Percentiles rank a stretch among this genome's conserved stretches.
These are phyloP conservation scores for Drosophila suboccidentalis DNA, from an alignment of 2,888 invertebrate species.

Conservation along the genomic window DNA sequence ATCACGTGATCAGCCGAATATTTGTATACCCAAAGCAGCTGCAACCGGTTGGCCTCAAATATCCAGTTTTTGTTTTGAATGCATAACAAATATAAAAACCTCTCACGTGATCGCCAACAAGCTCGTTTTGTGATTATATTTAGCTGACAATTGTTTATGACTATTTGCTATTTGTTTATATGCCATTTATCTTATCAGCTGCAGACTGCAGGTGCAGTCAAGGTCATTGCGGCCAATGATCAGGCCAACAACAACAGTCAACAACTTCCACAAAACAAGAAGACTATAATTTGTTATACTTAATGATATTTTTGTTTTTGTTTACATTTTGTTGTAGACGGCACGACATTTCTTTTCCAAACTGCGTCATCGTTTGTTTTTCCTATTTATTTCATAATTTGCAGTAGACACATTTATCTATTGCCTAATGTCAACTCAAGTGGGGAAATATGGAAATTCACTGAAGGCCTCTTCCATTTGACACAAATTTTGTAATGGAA, in stretches of 20 bases:
- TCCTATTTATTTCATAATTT: slow-evolving; percentile 43
- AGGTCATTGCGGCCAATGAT: slow-evolving; percentile 46
- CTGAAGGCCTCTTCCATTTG: slow-evolving; percentile 41
- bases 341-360: background rate
- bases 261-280: background rate
- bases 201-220: slow-evolving; percentile 53
- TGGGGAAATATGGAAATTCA: slow-evolving; percentile 59
- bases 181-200: slow-evolving; percentile 58
- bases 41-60: slow-evolving; percentile 39
- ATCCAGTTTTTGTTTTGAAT: slow-evolving; percentile 39
- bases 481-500: slow-evolving; percentile 46
- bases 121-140: slow-evolving; percentile 8
- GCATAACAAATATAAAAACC: slow-evolving; percentile 4
- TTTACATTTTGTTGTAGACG: slow-evolving; percentile 18
- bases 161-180: slow-evolving; percentile 32
- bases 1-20: slow-evolving; percentile 53
- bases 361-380: slow-evolving; percentile 52
- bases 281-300: slow-evolving; percentile 39
- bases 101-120: slow-evolving; percentile 46
- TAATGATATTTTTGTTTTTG: slow-evolving; percentile 23
- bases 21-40: slow-evolving; percentile 22
- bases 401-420: slow-evolving; percentile 31
- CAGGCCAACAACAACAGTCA: slow-evolving; percentile 13
- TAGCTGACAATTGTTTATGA: slow-evolving; percentile 17
- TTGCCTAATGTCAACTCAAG: slow-evolving; percentile 46